These are phyloP conservation scores for Bombyx mandarina DNA, from an alignment of 1,140 invertebrate genomes.

Conservation along the genomic window DNA sequence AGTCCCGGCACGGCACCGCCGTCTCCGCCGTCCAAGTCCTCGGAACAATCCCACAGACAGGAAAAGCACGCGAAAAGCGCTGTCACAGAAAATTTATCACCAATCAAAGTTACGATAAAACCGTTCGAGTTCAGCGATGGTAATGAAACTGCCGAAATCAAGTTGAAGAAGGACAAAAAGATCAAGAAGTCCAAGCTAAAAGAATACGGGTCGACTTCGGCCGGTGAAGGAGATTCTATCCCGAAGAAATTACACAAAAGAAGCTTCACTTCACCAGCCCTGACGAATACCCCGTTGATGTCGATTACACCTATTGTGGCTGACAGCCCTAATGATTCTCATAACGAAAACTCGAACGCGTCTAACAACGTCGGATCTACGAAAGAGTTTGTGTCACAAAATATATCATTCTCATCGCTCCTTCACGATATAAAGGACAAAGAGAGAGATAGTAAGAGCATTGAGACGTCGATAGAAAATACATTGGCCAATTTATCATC, in stretches of 20 bases:
- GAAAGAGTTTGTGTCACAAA: conserved; percentile 53
- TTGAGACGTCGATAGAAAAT: conserved; percentile 59
- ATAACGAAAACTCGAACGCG: conserved; percentile 48
- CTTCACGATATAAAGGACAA: conserved; percentile 39
- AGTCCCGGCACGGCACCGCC: conserved; percentile 42
- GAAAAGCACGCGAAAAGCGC: conserved; percentile 28
- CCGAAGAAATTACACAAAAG: conserved; percentile 57
- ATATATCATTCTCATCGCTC: conserved; percentile 63
- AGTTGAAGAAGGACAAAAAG: conserved; percentile 55
- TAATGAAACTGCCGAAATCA: conserved; percentile 33
- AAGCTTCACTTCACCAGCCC: conserved; percentile 62
- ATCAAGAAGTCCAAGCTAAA: conserved; percentile 41
- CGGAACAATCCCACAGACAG: conserved; percentile 37
- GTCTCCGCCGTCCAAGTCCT: conserved; percentile 34
- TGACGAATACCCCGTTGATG: conserved; percentile 68
- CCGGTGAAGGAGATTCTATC: conserved; percentile 31
- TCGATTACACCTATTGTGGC: conserved; percentile 67
- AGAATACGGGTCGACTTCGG: conserved; percentile 28
- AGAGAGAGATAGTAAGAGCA: conserved; percentile 51
- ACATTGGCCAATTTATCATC: conserved; percentile 54
- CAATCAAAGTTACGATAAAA: conserved; percentile 74
- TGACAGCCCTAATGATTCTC: conserved; percentile 66
- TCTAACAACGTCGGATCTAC: conserved; percentile 23
- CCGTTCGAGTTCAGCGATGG: conserved; percentile 68
- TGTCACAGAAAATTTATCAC: conserved; percentile 48